Conservation (phyloP, 2,888 invertebrate genomes). For the Mesorhabditis belari region DNA sequence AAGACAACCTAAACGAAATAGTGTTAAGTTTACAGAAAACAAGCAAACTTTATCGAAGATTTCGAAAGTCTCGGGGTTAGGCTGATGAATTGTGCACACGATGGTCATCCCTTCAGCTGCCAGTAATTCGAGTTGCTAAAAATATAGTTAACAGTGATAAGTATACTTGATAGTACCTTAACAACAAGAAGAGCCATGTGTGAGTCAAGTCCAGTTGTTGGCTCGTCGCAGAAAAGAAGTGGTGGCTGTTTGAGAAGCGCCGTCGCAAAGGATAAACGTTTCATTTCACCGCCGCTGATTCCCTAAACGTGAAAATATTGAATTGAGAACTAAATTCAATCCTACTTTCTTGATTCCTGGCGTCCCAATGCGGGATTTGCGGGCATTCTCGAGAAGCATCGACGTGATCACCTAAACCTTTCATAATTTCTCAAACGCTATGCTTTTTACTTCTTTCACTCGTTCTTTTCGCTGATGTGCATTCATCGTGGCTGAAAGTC, state of each 20-base stretch:
- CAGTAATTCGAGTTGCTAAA: slow-evolving; percentile 27
- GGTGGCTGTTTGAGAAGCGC: slow-evolving; percentile 87
- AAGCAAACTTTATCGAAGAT: slow-evolving; percentile 69
- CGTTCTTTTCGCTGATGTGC: slow-evolving; percentile 69
- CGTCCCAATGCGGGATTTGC: slow-evolving; percentile 79
- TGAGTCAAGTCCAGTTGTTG: slow-evolving; percentile 85
- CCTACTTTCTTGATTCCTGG: slow-evolving; percentile 61
- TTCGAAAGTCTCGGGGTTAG: slow-evolving; percentile 78
- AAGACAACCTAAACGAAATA: slow-evolving; percentile 63
- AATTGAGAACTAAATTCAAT: not conserved
- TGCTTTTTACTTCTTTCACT: slow-evolving; percentile 69
- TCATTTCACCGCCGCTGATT: slow-evolving; percentile 90
- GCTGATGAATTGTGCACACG: slow-evolving; percentile 86
- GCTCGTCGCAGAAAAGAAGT: slow-evolving; percentile 89
- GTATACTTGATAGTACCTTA: slow-evolving; percentile 59
- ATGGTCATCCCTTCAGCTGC: slow-evolving; percentile 73
- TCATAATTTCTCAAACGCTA: not conserved
- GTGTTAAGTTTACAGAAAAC: slow-evolving; percentile 53
- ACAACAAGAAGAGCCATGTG: slow-evolving; percentile 91
- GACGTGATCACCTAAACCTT: slow-evolving; percentile 62
- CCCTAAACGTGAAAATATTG: slow-evolving; percentile 65
- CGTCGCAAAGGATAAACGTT: slow-evolving; percentile 85
- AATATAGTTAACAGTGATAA: not conserved
- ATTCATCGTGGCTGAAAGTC: slow-evolving; percentile 73
- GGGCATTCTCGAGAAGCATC: slow-evolving; percentile 78